Evolutionary conservation across 2,113 vertebrate genomes (phyloP).

Genomic region (Gopherus flavomarginatus): DNA sequence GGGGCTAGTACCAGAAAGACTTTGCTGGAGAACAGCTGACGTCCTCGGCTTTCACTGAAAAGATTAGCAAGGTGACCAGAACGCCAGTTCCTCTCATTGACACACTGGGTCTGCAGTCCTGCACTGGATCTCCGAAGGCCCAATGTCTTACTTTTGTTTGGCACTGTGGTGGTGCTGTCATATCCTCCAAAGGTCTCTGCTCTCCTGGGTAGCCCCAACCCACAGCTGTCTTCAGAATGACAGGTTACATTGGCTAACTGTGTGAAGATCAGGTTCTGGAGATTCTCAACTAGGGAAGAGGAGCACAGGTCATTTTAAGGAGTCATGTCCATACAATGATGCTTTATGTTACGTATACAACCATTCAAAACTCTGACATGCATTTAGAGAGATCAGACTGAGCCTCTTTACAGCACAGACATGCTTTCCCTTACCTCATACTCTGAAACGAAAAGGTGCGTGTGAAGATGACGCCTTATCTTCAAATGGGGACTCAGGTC

Average conservation of each 20-base stretch:
- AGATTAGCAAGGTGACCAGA: neutral
- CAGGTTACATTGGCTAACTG: constrained; percentile 63
- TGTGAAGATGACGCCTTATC: neutral
- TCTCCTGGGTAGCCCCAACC: constrained; percentile 75
- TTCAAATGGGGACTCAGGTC: neutral
- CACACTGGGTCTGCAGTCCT: neutral
- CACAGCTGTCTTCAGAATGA: constrained; percentile 74
- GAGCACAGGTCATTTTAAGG: neutral
- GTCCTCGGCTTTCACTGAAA: neutral
- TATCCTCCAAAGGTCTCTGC: constrained; percentile 91
- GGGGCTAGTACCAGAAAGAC: neutral
- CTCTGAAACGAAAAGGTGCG: neutral
- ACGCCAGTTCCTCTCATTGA: neutral
- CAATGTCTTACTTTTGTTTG: constrained; percentile 82
- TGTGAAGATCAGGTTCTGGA: constrained; percentile 88
- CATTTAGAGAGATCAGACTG: neutral
- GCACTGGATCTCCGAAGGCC: too few species aligned
- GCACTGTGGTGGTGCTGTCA: constrained; percentile 77
- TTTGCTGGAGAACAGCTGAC: neutral
- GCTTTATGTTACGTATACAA: neutral
- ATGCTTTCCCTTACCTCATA: neutral
- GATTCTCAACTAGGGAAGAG: constrained; percentile 84
- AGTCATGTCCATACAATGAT: accelerated
- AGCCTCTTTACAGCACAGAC: neutral
- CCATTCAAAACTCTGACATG: neutral